phyloP scores from a whole-genome alignment of 2,888 invertebrate species.

The Phalera bucephala region DNA sequence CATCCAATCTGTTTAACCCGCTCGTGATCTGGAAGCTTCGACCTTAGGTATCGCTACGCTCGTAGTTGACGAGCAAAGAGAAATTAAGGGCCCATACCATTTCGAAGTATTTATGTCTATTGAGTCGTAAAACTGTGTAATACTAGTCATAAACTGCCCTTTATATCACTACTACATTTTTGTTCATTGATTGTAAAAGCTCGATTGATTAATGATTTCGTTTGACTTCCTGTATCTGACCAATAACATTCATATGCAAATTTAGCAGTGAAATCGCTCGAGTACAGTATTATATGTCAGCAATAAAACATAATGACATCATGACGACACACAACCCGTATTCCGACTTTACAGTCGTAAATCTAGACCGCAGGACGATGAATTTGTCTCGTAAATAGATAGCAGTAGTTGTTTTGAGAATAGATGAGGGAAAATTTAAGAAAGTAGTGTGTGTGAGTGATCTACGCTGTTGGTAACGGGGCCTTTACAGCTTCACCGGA shows the following conservation, averaged over 20 bases:
- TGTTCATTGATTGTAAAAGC: conserved; percentile 15
- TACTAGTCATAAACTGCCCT: conserved; percentile 7
- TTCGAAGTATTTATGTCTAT: conserved; percentile 17
- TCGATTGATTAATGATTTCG: conserved; percentile 21
- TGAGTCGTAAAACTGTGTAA: conserved; percentile 22
- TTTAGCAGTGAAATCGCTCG: conserved; percentile 37
- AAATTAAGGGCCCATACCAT: conserved; percentile 20
- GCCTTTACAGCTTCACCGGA: too few relatives aligned
- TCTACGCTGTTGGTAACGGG: too few relatives aligned
- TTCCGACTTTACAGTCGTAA: conserved; percentile 22
- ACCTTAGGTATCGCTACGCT: too few relatives aligned
- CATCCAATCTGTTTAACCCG: conserved; percentile 5
- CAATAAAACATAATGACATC: conserved; percentile 44
- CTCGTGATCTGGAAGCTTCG: background rate
- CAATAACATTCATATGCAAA: conserved; percentile 43
- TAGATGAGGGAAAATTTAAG: too few relatives aligned
- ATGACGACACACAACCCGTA: conserved; percentile 35
- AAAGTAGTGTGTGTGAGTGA: too few relatives aligned
- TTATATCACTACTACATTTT: conserved; percentile 10
- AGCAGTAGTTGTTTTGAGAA: conserved; percentile 14
- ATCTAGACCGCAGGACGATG: conserved; percentile 30
- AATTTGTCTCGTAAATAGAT: conserved; percentile 33
- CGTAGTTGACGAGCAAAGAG: conserved; percentile 3
- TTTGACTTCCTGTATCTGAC: conserved; percentile 32
- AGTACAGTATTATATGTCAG: conserved; percentile 36